Evolutionary conservation across 2,888 invertebrate species (phyloP).

Genomic region (Leucophenga montana): DNA sequence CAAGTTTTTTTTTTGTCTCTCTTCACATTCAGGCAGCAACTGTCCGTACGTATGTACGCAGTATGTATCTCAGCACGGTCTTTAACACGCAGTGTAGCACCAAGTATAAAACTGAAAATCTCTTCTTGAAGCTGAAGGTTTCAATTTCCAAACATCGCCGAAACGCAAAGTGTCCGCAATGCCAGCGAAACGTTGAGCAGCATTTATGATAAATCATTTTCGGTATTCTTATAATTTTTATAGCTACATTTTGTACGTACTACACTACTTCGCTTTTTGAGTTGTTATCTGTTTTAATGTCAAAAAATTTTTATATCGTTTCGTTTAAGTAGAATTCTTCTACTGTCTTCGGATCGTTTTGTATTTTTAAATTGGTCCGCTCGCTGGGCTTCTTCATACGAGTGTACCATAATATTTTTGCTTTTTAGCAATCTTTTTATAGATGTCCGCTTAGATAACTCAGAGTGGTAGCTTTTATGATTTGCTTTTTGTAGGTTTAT

Average conservation of each 20-base stretch:
- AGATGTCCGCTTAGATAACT: slow-evolving; percentile 17
- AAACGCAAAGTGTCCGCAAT: slow-evolving; percentile 20
- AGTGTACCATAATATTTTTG: background rate
- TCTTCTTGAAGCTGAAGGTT: slow-evolving; percentile 38
- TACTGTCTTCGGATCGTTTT: background rate
- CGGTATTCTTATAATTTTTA: slow-evolving; percentile 44
- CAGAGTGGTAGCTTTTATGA: background rate
- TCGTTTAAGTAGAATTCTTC: slow-evolving; percentile 9
- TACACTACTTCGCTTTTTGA: slow-evolving; percentile 28
- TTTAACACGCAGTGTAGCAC: slow-evolving; percentile 19
- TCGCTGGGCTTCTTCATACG: background rate
- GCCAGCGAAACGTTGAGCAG: slow-evolving; percentile 9
- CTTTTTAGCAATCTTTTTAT: slow-evolving; percentile 18
- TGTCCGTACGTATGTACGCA: too few species aligned
- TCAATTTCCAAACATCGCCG: slow-evolving; percentile 31
- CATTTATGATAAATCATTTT: slow-evolving; percentile 66
- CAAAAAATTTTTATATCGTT: slow-evolving; percentile 32
- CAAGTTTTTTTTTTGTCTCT: slow-evolving; percentile 22
- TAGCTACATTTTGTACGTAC: slow-evolving; percentile 11
- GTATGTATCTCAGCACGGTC: too few species aligned
- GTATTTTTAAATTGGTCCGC: slow-evolving; percentile 9
- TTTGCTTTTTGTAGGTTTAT: slow-evolving; percentile 12
- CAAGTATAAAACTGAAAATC: background rate
- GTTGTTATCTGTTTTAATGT: slow-evolving; percentile 30
- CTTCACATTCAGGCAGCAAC: background rate